Evolutionary conservation across 1,140 invertebrate genomes (phyloP), one percentile per base, ranked within the genome.

Genomic region (Anastrepha obliqua): DNA sequence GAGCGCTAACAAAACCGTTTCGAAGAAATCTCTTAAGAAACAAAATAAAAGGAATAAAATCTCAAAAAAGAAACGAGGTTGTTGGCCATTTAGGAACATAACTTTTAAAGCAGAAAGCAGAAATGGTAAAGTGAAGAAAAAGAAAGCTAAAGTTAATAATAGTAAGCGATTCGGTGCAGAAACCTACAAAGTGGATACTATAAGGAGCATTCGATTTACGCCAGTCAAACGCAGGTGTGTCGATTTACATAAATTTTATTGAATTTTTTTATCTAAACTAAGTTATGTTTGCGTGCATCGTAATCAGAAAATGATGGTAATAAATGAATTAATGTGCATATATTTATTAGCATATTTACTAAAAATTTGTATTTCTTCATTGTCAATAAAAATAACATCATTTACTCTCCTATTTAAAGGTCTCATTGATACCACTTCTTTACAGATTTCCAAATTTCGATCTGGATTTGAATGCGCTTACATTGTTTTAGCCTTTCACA

Each of bases 171-270:
- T 59, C 42, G 67, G 17, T 17, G 3, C 7, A 5, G 60, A 62
- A n/a, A 39, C 17, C 1, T 17, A 59, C 20, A 74, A 88, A 67
- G 39, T 67, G 13, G 13, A 39, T 47, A 8, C 55, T 59, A 13
- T 59, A 42, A 67, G 59, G 15, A 60, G 47, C 44, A 67, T 86
- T 17, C 60, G 87, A 39, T 88, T 86, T 67, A 88, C 87, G 1
- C 87, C 87, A 9, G 42, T 88, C 5, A 88, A 88, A 58, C 51
- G 87, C 6, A 65, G 87, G 59, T 67, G 59, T 86, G 51, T 88
- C 9, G 9, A 88, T 58, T 81, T 81, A n/a, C 15, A 55, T 74
- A 15, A 3, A 2, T 11, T 20, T 29, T 81, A 55, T 17, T 81
- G 47, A 74, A 15, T 47, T 74, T n/a, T n/a, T 17, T 0, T 47